A percentile compares a stretch with the other conserved stretches of the same genome.
These are phyloP conservation scores for Poeciliopsis retropinna DNA, from an alignment of 2,113 vertebrate species.

Conservation along the genomic window DNA sequence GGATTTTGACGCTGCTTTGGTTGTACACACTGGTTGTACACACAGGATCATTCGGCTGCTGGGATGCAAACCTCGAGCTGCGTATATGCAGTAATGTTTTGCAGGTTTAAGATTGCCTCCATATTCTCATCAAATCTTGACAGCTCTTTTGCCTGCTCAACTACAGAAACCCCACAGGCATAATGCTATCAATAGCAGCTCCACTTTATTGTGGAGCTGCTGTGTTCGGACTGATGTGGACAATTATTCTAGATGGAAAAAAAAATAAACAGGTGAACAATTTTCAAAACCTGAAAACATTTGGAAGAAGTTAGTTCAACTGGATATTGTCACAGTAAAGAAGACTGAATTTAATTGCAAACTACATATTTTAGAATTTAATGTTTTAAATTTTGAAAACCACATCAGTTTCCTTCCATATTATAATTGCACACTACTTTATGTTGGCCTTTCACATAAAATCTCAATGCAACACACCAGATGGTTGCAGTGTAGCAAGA, in stretches of 20 bases:
- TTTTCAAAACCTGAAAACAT: too few relatives aligned
- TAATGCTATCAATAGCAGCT: not conserved
- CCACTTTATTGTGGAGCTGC: not conserved
- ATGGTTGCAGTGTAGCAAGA: not conserved
- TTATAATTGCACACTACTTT: not conserved
- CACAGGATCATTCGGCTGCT: not conserved
- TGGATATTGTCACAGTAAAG: too few relatives aligned
- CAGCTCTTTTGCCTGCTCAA: not conserved
- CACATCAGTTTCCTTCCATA: not conserved
- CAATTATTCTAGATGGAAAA: not conserved
- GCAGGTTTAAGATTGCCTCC: not conserved
- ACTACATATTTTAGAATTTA: not conserved
- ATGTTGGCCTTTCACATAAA: not conserved
- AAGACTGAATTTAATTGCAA: not conserved
- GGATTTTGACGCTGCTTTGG: too few relatives aligned
- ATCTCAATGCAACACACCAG: not conserved
- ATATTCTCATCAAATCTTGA: not conserved
- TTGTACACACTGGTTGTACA: too few relatives aligned
- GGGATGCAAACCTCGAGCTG: not conserved
- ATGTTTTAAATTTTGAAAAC: not conserved
- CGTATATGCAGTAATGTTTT: not conserved
- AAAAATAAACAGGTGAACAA: too few relatives aligned
- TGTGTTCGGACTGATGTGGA: not conserved
- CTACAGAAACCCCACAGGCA: not conserved
- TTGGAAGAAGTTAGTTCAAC: too few relatives aligned